These are phyloP conservation scores for Rhodeus uyekii DNA, from an alignment of 2,797 vertebrate species.

Conservation along the genomic window DNA sequence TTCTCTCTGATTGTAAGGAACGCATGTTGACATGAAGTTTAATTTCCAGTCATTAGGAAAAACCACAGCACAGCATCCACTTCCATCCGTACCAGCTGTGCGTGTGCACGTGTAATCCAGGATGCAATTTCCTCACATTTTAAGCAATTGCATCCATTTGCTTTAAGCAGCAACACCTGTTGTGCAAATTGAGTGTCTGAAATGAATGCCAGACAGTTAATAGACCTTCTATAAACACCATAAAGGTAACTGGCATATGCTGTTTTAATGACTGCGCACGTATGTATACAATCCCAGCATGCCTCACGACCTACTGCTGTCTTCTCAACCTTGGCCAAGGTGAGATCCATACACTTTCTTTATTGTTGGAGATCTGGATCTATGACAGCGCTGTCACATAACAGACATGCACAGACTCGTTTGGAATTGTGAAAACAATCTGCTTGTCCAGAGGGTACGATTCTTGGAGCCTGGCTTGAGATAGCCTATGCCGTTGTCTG, in stretches of 20 bases:
- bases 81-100: conserved; percentile 12
- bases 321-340: conserved; percentile 50
- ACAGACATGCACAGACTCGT: conserved; percentile 24
- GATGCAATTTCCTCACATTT: conserved; percentile 33
- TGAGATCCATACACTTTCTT: conserved; percentile 41
- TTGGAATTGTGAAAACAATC: not conserved
- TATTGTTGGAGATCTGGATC: conserved; percentile 17
- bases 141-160: conserved; percentile 39
- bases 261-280: not conserved
- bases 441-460: not conserved
- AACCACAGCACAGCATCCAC: conserved; percentile 7
- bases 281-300: not conserved
- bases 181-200: conserved; percentile 29
- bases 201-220: conserved; percentile 15
- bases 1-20: conserved; percentile 16
- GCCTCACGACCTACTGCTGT: conserved; percentile 10
- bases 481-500: not conserved
- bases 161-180: conserved; percentile 40
- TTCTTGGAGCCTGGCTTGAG: not conserved
- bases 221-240: conserved; percentile 16
- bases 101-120: conserved; percentile 7
- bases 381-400: conserved; percentile 14
- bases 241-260: conserved; percentile 16
- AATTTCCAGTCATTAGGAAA: conserved; percentile 40
- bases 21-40: conserved; percentile 29